phyloP scores from a whole-genome alignment of 1,140 invertebrate species.

The Drosophila kikkawai region DNA sequence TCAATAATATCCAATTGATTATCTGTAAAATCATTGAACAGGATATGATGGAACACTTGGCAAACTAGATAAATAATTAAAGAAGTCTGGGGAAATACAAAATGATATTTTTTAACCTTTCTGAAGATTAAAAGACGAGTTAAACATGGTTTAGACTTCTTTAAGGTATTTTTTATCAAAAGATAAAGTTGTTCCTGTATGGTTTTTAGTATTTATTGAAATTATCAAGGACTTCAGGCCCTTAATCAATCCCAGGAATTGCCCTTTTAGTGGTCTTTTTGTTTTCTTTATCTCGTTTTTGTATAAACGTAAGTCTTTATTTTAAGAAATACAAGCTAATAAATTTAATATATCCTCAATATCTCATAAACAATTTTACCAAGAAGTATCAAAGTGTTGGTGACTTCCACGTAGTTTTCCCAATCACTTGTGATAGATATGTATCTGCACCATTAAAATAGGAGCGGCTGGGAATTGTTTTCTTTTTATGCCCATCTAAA shows the following conservation, averaged over 20 bases:
- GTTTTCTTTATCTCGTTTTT: too few relatives aligned
- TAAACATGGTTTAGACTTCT: neutral
- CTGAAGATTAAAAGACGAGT: too few relatives aligned
- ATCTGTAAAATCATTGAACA: constrained; percentile 3
- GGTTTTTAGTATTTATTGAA: neutral
- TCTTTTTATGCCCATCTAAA: neutral
- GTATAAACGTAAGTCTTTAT: neutral
- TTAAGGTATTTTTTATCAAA: neutral
- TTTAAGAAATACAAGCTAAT: neutral
- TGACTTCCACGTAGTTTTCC: neutral
- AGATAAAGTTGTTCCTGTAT: neutral
- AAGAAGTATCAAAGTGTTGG: neutral
- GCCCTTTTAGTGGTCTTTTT: neutral
- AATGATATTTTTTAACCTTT: neutral
- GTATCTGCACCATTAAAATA: constrained; percentile 68
- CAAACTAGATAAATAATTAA: too few relatives aligned
- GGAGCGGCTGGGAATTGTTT: constrained; percentile 55
- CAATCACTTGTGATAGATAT: constrained; percentile 39
- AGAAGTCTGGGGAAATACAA: neutral
- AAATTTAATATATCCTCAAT: neutral
- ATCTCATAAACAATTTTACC: neutral
- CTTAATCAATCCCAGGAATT: too few relatives aligned
- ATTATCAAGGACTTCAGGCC: neutral
- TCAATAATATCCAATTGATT: constrained; percentile 9
- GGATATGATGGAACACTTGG: neutral